Conservation (phyloP, 2,888 invertebrate species). For the Uloborus plumipes region DNA sequence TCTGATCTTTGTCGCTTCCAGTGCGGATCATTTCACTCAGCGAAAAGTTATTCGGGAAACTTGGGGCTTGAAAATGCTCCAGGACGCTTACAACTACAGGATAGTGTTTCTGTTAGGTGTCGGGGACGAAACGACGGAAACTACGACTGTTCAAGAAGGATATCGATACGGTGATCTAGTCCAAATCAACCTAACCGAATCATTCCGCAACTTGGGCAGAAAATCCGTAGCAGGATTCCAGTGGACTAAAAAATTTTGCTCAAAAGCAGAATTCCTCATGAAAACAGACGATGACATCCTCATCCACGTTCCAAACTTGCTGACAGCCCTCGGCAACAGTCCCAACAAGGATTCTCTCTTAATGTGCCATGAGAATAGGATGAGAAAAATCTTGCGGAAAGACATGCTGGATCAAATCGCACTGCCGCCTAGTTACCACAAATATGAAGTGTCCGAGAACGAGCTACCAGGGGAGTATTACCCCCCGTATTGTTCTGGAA, state of each 20-base stretch:
- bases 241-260: constrained; percentile 66
- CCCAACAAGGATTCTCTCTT: constrained; percentile 40
- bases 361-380: constrained; percentile 66
- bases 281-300: constrained; percentile 68
- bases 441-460: constrained; percentile 65
- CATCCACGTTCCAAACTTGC: constrained; percentile 67
- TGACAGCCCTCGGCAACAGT: constrained; percentile 60
- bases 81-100: constrained; percentile 66
- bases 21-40: constrained; percentile 64
- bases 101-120: constrained; percentile 66
- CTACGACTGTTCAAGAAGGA: constrained; percentile 56
- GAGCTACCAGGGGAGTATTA: constrained; percentile 66
- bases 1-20: constrained; percentile 67
- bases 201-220: constrained; percentile 67
- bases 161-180: constrained; percentile 66
- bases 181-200: constrained; percentile 67
- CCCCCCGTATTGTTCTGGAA: constrained; percentile 68
- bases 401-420: constrained; percentile 26
- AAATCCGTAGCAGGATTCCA: constrained; percentile 67
- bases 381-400: constrained; percentile 62
- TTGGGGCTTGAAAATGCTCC: constrained; percentile 68
- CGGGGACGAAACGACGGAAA: constrained; percentile 24
- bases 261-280: constrained; percentile 65
- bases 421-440: constrained; percentile 45
- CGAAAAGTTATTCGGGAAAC: constrained; percentile 68